Evolutionary conservation across 2,113 vertebrate genomes (phyloP), one percentile per base, ranked within the genome.

Genomic region (Spermophilus dauricus): DNA sequence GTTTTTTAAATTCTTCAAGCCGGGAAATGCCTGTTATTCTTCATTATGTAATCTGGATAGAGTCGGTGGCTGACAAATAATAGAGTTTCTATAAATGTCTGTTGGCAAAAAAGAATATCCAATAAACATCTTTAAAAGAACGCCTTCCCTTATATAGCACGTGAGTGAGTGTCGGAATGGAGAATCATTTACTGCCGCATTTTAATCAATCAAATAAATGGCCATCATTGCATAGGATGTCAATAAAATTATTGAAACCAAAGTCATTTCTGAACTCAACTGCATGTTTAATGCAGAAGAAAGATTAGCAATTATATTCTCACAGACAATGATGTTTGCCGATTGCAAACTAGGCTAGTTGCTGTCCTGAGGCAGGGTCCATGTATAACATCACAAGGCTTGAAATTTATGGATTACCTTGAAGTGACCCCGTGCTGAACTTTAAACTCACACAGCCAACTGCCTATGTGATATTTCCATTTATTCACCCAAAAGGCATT

Each of bases 171-270:
- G 61, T 1, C 89, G 70, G 94, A 80, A 88, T 76, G 61, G 20
- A 94, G 34, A 80, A 81, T 39, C 30, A 45, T 91, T 93, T 94
- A 89, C 72, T 61, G 53, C n/a, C 75, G 39, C 28, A 17, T 81
- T 92, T 88, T 94, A 94, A 73, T 96, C 65, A 89, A 61, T 87
- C 75, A 91, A 91, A 76, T 90, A 96, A 84, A 95, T 91, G 58
- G 4, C 12, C 24, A 16, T 75, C 20, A 76, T 58, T 73, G 48
- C 20, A 81, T 22, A 86, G 1, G 53, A 82, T 91, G 69, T 67
- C 89, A 93, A 82, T 87, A 93, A 75, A 77, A 85, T 76, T 92
- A 56, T 67, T 97, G 65, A 94, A 86, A 91, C 94, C 37, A 48
- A 92, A 84, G 53, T 85, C 32, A 56, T 61, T 17, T 34, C 42